phyloP scores from a whole-genome alignment of 2,113 vertebrate genomes.

The Mandrillus leucophaeus region DNA sequence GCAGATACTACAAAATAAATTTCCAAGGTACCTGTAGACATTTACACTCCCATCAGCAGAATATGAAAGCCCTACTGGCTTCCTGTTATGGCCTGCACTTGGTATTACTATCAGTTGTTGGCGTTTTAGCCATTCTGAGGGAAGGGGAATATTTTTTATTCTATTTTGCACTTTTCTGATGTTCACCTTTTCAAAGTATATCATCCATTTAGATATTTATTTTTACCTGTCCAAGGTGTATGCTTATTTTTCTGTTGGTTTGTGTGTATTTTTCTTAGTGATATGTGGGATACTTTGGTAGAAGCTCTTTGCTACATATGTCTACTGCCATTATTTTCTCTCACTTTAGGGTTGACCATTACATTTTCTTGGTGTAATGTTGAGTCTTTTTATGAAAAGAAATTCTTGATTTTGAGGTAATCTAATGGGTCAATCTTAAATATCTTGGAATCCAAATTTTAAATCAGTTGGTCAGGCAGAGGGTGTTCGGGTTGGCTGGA shows the following conservation, averaged over 20 bases:
- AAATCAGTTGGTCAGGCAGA: not conserved
- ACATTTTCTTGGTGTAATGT: too few relatives aligned
- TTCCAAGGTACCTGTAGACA: not conserved
- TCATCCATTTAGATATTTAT: not conserved
- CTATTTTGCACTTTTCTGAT: not conserved
- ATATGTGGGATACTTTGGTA: not conserved
- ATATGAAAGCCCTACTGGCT: accelerated
- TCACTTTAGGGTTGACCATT: not conserved
- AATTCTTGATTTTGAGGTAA: not conserved
- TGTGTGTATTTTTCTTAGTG: not conserved
- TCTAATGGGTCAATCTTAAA: not conserved
- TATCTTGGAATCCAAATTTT: not conserved
- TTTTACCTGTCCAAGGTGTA: not conserved
- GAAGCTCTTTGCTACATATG: not conserved
- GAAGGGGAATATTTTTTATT: not conserved
- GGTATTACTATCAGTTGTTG: too few relatives aligned
- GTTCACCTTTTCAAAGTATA: not conserved
- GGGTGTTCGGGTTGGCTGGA: not conserved
- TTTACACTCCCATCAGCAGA: too few relatives aligned
- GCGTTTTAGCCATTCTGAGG: not conserved
- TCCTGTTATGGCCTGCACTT: not conserved
- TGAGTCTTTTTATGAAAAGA: not conserved
- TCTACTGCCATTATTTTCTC: not conserved
- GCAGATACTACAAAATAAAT: not conserved
- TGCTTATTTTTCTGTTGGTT: not conserved